Evolutionary conservation across 2,888 invertebrate genomes (phyloP), one percentile per base, ranked within the genome.

Genomic region (Argyresthia albistria): DNA sequence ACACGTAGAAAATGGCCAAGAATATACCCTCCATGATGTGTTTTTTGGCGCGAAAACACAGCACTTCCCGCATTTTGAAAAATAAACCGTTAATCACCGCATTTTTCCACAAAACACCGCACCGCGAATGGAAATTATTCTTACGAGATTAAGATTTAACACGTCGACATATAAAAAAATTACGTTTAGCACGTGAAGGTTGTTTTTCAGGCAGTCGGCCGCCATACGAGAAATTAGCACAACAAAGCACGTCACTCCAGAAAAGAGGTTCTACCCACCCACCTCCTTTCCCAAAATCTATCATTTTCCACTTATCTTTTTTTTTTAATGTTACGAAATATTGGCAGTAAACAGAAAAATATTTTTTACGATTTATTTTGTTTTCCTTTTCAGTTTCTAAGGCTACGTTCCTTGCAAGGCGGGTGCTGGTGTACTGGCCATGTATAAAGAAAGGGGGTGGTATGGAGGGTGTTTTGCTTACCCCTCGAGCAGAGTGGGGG

Each of bases 351-450:
- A 25, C 16, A 7, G n/a, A 35, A 46, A 46, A 45, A n/a, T 61
- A 80, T 82, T 84, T 86, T 84, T 80, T 84, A 8, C 12, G 25
- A 12, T 50, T 42, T 50, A 39, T 83, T 83, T 83, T 83, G 83
- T 86, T 84, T 82, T 74, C 80, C 65, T 63, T n/a, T 67, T 64
- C 56, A 73, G 86, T 84, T 83, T 78, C 86, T 84, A 83, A 77
- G 86, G 80, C 78, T 74, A 79, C 79, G 80, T 74, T 63, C 67
- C 75, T 74, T 69, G 69, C 64, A 74, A 80, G 83, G 77, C 74
- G 70, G 77, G 69, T 70, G 67, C 70, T 61, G 65, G 72, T 67
- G 71, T 70, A 86, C 86, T 86, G 86, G 84, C 86, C 86, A 73
- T 69, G 71, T 76, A 66, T 68, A 74, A 80, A 80, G 82, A 78